Conservation (phyloP, 2,888 invertebrate genomes). For the Hyposoter didymator region DNA sequence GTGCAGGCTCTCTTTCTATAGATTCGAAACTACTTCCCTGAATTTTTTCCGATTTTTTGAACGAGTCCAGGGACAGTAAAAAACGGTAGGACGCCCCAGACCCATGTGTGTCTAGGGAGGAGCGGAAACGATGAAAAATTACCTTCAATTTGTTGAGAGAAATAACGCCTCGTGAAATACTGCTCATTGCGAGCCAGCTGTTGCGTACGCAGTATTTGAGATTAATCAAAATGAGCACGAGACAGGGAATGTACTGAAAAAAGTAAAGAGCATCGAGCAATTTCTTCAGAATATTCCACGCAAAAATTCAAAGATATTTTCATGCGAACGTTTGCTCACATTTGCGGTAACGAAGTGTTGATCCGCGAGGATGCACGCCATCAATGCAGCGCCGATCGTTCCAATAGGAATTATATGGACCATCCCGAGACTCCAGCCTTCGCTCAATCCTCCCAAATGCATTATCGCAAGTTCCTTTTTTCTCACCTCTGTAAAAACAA, state of each 20-base stretch:
- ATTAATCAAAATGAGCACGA: conserved; percentile 74
- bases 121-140: background rate
- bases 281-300: background rate
- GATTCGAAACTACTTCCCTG: too few relatives aligned
- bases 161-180: conserved; percentile 75
- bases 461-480: conserved; percentile 72
- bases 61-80: too few relatives aligned
- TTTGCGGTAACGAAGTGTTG: conserved; percentile 68
- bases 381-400: conserved; percentile 70
- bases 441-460: conserved; percentile 73
- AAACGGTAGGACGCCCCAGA: too few relatives aligned
- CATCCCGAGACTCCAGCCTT: conserved; percentile 75
- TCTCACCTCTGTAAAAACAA: conserved; percentile 64
- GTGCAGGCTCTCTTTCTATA: too few relatives aligned
- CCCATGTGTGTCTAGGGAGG: too few relatives aligned
- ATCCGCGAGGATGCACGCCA: conserved; percentile 70
- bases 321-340: conserved; percentile 62
- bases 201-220: conserved; percentile 74
- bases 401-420: conserved; percentile 74
- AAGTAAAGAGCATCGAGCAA: background rate
- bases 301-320: background rate
- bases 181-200: conserved; percentile 76
- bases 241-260: conserved; percentile 72
- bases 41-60: too few relatives aligned
- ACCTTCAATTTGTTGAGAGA: conserved; percentile 78